These are phyloP conservation scores for Ammodytes marinus DNA, from an alignment of 2,113 vertebrate species.

Conservation along the genomic window DNA sequence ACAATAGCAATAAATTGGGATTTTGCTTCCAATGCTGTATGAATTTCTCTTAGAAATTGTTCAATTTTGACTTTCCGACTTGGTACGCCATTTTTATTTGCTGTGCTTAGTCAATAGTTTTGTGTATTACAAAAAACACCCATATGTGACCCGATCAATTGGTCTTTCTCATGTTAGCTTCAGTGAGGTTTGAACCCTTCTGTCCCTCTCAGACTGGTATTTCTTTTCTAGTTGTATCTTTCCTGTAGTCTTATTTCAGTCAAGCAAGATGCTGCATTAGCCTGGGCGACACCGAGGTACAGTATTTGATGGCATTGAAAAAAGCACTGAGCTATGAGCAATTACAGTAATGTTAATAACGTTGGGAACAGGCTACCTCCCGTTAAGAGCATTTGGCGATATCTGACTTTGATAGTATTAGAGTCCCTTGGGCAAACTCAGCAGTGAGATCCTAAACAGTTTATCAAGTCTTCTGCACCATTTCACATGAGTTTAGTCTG, in stretches of 20 bases:
- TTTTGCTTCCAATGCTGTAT: background rate
- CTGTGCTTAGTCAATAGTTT: background rate
- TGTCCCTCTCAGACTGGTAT: background rate
- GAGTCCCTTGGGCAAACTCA: slow-evolving; percentile 25
- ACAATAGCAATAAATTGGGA: background rate
- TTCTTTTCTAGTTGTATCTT: background rate
- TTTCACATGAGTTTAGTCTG: slow-evolving; percentile 28
- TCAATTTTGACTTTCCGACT: background rate
- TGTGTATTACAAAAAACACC: background rate
- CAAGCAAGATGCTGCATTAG: slow-evolving; percentile 36
- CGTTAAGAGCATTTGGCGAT: slow-evolving; percentile 51
- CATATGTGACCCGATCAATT: background rate
- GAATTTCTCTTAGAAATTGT: background rate
- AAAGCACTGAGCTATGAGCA: slow-evolving; percentile 23
- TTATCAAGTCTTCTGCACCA: slow-evolving; percentile 31
- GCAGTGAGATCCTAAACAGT: slow-evolving; percentile 39
- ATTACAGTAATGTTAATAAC: slow-evolving; percentile 48
- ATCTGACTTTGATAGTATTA: slow-evolving; percentile 42
- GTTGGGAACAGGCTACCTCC: slow-evolving; percentile 20
- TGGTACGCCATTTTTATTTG: background rate
- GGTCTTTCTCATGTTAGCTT: background rate
- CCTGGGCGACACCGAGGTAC: slow-evolving; percentile 30
- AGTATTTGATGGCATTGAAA: slow-evolving; percentile 48
- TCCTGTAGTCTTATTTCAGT: slow-evolving; percentile 17
- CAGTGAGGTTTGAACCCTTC: background rate